Base-by-base conservation (phyloP, 2,888 invertebrate species). In the Hirtodrosophila trivittata region DNA sequence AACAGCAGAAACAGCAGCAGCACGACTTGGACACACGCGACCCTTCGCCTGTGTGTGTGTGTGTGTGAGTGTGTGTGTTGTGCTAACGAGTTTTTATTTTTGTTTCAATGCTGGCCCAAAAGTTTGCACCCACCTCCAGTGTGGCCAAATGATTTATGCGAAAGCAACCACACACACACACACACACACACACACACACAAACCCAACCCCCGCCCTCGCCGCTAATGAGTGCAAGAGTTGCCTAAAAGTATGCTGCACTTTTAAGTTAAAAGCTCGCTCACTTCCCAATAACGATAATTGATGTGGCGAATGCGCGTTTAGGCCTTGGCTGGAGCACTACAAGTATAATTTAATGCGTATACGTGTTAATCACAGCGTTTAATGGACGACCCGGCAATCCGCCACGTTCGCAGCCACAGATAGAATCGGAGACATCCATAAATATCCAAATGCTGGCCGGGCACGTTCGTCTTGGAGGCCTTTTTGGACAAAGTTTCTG, bases 131-230 rank as follows among this genome's bases (percentile, higher is more conserved):
- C 16, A 57, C 65, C 50, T 45, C 65, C 70, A 69, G 72, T 66
- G 69, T 71, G 60, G 54, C 64, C 81, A 78, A 86, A 89, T 89
- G 88, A 88, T 88, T 88, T 89, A 88, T 88, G 83, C 62, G 66
- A 71, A n/a, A n/a, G 55, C 55, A 21, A 21, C 18, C 18, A 47
- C 21, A 14, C 41, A 33, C 38, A 47, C 42, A 14, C 39, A 1
- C 10, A 30, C 38, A 7, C 25, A 9, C 26, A 6, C 39, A 18
- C 49, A 9, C 18, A 41, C 38, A 28, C 28, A 25, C n/a, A 37
- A 26, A 39, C 30, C 16, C 32, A 37, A n/a, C n/a, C 45, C 10
- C 10, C 37, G 35, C 38, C 45, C 46, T 46, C n/a, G n/a, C n/a
- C n/a, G 10, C 14, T 28, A 47, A 37, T 32, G 52, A 51, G 39